Evolutionary conservation across 2,888 invertebrate genomes (phyloP), one percentile per base, ranked within the genome.

Genomic region (Amphipyra tragopoginis): DNA sequence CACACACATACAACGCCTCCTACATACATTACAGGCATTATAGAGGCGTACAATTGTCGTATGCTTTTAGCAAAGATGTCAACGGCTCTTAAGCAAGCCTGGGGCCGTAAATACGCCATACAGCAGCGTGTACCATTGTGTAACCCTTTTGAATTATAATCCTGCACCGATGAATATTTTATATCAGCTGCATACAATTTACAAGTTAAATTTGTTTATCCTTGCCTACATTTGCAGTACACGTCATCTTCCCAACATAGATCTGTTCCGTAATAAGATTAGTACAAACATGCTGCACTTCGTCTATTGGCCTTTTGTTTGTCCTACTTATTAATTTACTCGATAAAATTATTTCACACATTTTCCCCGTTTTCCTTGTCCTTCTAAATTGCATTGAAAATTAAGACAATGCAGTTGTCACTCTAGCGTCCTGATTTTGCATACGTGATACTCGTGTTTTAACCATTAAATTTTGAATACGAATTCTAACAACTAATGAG

Each of bases 11-110:
- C 52, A 66, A 57, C 51, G 40, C 49, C 49, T 55, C 43, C 48
- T 34, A 60, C 70, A 59, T 56, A 42, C 34, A 42, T 44, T 14
- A 14, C 14, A 40, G 26, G 34, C 44, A 54, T 44, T 55, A 60
- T 51, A 58, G 44, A 50, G 43, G 56, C 47, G 55, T 58, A 57
- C 62, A 58, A 65, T 65, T 60, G 60, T 48, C 48, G 65, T 65
- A 58, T 40, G 69, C 74, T 77, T 75, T 75, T 69, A 77, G 62
- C 66, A 57, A 50, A 75, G 51, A 73, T 68, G 65, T 75, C 74
- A 68, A 77, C 62, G 65, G 62, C 77, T 62, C 68, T 76, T 61
- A 60, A 65, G 47, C 44, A 55, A 73, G 66, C 56, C 44, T 45
- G 47, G 50, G 65, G 56, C 50, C 48, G 55, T 58, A 56, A 62